Base-by-base conservation (phyloP, 2,888 invertebrate species). In the Harpalus rufipes region DNA sequence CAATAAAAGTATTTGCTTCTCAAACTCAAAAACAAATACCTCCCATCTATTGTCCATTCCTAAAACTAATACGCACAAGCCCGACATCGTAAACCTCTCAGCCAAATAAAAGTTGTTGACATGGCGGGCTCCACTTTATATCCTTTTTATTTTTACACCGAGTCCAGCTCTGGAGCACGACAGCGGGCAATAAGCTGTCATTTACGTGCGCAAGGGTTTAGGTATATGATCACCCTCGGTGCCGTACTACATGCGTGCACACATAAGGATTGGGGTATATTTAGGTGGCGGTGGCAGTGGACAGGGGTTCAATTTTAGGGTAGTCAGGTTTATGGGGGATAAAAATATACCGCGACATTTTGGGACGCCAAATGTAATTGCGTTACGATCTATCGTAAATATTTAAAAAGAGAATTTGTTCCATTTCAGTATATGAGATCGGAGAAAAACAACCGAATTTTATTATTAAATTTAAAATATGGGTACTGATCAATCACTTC, bases 151-250 rank as follows among this genome's bases (percentile, higher is more conserved):
- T 81, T 80, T 81, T 63, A 81, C 81, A 81, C 16, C 44, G 63
- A 81, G 81, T 81, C 41, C 81, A 25, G 16, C 18, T 61, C 63
- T 81, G 81, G 44, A 21, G 65, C 14, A 14, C 59, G 41, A 7
- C 51, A 51, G 51, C 74, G 7, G 44, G 74, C 74, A 74, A 74
- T 74, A 74, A 51, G 74, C 51, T 41, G 74, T 41, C 78, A 78
- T 78, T 78, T 78, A 78, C 32, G 78, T 78, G 78, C 58, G 58
- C 25, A 58, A 56, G 56, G 58, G 56, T 78, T 78, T 78, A n/a
- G n/a, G n/a, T n/a, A 78, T 78, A 78, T 78, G 56, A 78, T 58
- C 56, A 78, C 78, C 78, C 78, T 78, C 78, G n/a, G 74, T 74
- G 74, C 74, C 16, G n/a, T 58, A 78, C 56, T 25, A 78, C 78